Evolutionary conservation across 1,140 invertebrate genomes (phyloP), one percentile per base, ranked within the genome.

Genomic region (Nasonia vitripennis): DNA sequence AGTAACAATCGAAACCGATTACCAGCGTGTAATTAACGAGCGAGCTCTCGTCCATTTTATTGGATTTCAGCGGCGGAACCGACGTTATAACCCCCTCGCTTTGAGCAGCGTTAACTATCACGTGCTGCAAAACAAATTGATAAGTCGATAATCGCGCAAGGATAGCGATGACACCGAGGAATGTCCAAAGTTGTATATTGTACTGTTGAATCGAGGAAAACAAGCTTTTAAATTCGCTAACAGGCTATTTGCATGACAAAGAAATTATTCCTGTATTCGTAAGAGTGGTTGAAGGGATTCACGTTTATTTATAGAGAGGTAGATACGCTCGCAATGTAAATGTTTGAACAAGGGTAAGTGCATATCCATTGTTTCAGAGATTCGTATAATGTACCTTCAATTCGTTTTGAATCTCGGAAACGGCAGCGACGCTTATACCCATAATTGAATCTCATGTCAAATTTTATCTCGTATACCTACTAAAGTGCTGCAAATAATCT

Each of bases 1-100:
- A 74, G 34, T 31, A 74, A 74, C 73, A 74, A 41, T 74, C 37
- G 73, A 74, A 74, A 37, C 34, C 73, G 34, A 74, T 74, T 74
- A 74, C 34, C 37, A 74, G 73, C 17, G 37, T 37, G 17, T 74
- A 74, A 74, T 74, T 74, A 74, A 74, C 12, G 31, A 37, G 45
- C 17, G 34, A 20, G 73, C 73, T 74, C 45, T 34, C 73, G 34
- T 41, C 27, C 17, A 41, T 41, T 74, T 41, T 74, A 74, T 74
- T 41, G 73, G 17, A 37, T 41, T 45, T 74, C 55, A 62, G 6
- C 55, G 6, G 55, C 7, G 55, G 7, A 6, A n/a, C 55, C 14
- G 55, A n/a, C 17, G 20, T 62, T 62, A 62, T 62, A 62, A 62
- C 17, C 37, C 34, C 17, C 73, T 62, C 17, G 20, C 17, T 62